phyloP scores from a whole-genome alignment of 2,113 vertebrate genomes.

The Callaeas wilsoni region DNA sequence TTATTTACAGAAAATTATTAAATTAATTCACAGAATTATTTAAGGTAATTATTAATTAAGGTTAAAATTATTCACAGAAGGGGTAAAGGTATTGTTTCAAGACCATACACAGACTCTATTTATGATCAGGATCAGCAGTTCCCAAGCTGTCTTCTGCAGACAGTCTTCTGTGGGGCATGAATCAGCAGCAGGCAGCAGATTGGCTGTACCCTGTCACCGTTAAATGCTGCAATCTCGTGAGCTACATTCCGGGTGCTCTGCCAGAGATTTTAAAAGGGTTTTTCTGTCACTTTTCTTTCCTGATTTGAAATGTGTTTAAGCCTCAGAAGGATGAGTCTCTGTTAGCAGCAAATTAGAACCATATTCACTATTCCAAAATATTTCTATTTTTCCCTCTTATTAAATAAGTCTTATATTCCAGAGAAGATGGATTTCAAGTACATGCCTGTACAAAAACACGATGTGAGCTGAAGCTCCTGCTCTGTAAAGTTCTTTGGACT shows the following conservation, averaged over 20 bases:
- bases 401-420: background rate
- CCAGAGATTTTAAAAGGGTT: background rate
- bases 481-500: background rate
- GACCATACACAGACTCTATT: background rate
- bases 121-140: background rate
- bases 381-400: background rate
- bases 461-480: background rate
- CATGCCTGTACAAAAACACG: background rate
- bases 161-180: background rate
- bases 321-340: background rate
- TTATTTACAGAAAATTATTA: background rate
- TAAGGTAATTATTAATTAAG: background rate
- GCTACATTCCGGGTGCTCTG: background rate
- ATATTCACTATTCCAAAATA: background rate
- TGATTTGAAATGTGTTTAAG: background rate
- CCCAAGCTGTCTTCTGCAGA: background rate
- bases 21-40: background rate
- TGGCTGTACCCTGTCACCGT: background rate
- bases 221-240: background rate
- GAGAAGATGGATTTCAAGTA: background rate
- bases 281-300: background rate
- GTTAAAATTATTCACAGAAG: background rate
- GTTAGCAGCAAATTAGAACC: background rate
- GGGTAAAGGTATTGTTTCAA: background rate
- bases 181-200: background rate